Conservation (phyloP, 2,888 invertebrate species). For the Copidosoma aretas region DNA sequence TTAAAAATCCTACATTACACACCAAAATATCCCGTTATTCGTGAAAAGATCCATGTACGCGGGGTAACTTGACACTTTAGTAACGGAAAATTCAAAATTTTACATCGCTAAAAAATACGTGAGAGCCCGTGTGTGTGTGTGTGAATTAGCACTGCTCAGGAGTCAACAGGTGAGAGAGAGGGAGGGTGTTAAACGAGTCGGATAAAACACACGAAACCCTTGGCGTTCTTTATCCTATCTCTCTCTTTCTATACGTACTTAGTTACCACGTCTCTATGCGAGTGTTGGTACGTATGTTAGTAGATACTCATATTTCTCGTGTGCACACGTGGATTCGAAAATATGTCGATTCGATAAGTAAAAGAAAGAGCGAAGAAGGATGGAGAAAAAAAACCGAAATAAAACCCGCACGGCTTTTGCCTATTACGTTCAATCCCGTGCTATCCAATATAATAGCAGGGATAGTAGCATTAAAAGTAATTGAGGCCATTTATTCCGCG, state of each 20-base stretch:
- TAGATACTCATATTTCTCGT: not conserved
- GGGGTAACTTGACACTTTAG: not conserved
- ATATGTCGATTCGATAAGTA: not conserved
- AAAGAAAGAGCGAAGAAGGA: not conserved
- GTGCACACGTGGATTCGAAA: not conserved
- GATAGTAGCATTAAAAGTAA: slow-evolving; percentile 1
- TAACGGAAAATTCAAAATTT: not conserved
- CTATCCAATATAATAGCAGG: not conserved
- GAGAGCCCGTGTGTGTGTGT: not conserved
- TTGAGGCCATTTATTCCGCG: slow-evolving; percentile 4
- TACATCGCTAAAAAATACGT: not conserved
- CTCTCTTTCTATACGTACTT: not conserved
- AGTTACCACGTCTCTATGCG: not conserved
- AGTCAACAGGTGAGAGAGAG: not conserved
- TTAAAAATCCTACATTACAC: too few relatives aligned
- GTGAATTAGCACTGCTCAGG: too few relatives aligned
- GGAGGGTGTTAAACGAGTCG: not conserved
- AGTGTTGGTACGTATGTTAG: not conserved
- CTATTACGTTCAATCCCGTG: not conserved
- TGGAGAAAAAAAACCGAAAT: not conserved
- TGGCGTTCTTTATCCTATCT: not conserved
- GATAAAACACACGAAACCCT: too few relatives aligned
- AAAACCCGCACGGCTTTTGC: not conserved
- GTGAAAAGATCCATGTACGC: not conserved
- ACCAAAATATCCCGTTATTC: not conserved